phyloP scores from a whole-genome alignment of 2,113 vertebrate genomes.

The Platysteira castanea region DNA sequence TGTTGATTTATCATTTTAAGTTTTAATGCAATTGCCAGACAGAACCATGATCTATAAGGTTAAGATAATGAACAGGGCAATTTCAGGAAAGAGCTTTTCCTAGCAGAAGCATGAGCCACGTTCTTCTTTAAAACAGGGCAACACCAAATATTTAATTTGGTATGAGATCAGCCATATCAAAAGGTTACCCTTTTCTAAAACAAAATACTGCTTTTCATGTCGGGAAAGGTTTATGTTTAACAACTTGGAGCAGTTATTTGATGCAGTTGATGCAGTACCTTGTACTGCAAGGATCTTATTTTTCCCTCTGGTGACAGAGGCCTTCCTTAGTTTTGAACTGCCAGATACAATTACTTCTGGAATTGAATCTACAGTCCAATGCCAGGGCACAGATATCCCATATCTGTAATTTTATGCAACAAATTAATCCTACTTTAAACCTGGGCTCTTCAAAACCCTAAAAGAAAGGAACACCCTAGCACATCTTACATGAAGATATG shows the following conservation, averaged over 20 bases:
- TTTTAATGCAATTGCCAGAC: background rate
- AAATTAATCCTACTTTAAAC: background rate
- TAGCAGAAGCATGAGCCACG: accelerated
- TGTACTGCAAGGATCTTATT: background rate
- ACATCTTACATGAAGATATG: background rate
- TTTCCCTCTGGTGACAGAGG: background rate
- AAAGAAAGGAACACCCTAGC: background rate
- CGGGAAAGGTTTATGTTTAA: background rate
- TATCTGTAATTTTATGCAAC: background rate
- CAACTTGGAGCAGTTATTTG: background rate
- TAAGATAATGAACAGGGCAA: background rate
- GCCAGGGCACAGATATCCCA: background rate
- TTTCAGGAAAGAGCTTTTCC: background rate
- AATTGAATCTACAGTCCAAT: background rate
- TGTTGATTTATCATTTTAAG: background rate
- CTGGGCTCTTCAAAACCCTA: background rate
- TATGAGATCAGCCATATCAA: background rate
- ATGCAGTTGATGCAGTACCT: background rate
- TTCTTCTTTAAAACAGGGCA: background rate
- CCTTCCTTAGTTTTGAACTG: background rate
- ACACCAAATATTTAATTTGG: background rate
- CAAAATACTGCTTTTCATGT: background rate
- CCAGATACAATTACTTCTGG: background rate
- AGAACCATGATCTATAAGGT: background rate
- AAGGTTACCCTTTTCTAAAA: background rate